Base-by-base conservation (phyloP, 1,140 invertebrate genomes). In the Aphaenogaster floridana region DNA sequence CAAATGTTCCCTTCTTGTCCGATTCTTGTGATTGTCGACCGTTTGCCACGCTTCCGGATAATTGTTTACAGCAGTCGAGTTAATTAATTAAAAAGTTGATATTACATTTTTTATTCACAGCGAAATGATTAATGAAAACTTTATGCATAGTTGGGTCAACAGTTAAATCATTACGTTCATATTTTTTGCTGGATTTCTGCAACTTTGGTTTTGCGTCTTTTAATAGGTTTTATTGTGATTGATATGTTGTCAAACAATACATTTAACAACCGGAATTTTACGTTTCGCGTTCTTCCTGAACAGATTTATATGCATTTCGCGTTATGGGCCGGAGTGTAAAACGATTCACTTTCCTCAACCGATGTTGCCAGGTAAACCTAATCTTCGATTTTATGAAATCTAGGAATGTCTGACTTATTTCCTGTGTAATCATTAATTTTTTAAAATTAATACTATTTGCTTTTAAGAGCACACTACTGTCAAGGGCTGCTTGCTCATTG, bases 361-460 rank as follows among this genome's bases (percentile, higher is more conserved):
- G 5, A 81, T 42, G 66, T 54, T 36, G 36, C 15, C 45, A 81
- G 79, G 79, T 81, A 81, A 69, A 80, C 54, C 39, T 48, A 39
- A n/a, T 39, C 45, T 42, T 42, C 52, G 6, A 36, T 11, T 76
- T 1, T 61, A 64, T 28, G 15, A 57, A 21, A 15, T 7, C 5
- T 59, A 11, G 2, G n/a, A 17, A 17, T 8, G 0, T 3, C 7
- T 17, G 1, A 17, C 13, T 39, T 13, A 1, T 48, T 9, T n/a
- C 2, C 21, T 42, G 39, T 3, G 6, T 17, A 36, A 17, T 3
- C 8, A 6, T 57, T 57, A 13, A 74, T 21, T 11, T 63, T 17
- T 59, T 66, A 39, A 28, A 28, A 78, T 59, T 15, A 34, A 77
- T 61, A 61, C 6, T 42, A 0, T 57, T 81, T 69, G 8, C 5